Percentiles rank a stretch among this genome's conserved stretches.
These are phyloP conservation scores for Gephyroberyx darwinii DNA, from an alignment of 2,797 vertebrate species.

Conservation along the genomic window DNA sequence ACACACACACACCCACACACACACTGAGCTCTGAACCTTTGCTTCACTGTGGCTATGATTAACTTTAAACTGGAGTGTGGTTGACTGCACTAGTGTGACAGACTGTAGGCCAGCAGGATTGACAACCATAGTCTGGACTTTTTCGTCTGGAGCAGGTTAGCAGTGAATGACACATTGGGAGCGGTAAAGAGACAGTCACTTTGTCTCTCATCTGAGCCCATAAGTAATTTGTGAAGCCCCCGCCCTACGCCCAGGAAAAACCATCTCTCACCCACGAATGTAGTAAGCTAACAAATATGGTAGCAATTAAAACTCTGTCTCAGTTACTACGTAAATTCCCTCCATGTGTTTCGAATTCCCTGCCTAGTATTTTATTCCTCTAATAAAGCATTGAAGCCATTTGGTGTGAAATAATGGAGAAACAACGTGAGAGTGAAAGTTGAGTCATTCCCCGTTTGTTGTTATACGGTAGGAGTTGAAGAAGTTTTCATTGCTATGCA, in stretches of 20 bases:
- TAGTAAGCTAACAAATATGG: constrained; percentile 57
- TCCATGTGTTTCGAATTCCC: constrained; percentile 42
- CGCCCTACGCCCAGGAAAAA: constrained; percentile 35
- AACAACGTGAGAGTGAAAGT: constrained; percentile 7
- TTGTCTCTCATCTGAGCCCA: constrained; percentile 18
- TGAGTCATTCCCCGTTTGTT: constrained; percentile 22
- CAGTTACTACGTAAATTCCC: constrained; percentile 42
- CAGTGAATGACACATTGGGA: constrained; percentile 49
- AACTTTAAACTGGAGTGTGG: constrained; percentile 32
- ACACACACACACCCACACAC: constrained; percentile 28
- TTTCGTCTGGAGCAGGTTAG: constrained; percentile 55
- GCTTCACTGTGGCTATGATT: constrained; percentile 48
- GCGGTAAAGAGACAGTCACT: constrained; percentile 42
- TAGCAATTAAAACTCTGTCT: constrained; percentile 63
- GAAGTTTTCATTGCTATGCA: constrained; percentile 15
- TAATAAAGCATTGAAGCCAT: constrained; percentile 8
- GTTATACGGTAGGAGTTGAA: constrained; percentile 18
- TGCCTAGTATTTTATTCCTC: constrained; percentile 10
- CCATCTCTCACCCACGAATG: constrained; percentile 48
- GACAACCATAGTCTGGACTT: constrained; percentile 27
- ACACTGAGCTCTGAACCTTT: constrained; percentile 19
- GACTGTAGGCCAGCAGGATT: constrained; percentile 31
- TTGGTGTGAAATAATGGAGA: constrained; percentile 43
- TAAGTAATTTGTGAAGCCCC: constrained; percentile 47
- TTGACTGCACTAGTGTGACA: neutral